Evolutionary conservation across 2,888 invertebrate species (phyloP), one percentile per base, ranked within the genome.

Genomic region (Odontomyia ornata): DNA sequence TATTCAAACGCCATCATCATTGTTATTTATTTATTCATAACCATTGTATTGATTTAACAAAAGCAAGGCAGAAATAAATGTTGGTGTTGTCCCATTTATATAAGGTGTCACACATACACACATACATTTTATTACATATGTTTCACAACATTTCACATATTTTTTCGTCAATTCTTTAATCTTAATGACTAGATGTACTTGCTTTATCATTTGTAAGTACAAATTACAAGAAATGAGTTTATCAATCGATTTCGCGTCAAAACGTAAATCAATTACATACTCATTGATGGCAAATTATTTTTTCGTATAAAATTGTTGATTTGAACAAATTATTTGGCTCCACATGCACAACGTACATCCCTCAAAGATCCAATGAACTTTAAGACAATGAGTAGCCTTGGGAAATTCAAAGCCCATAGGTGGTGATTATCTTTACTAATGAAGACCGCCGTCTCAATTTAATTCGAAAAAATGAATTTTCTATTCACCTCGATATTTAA

Each of bases 61-160:
- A 64, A 64, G 64, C 64, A 64, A 64, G 64, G 64, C 64, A 64
- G 23, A 64, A 64, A 21, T 30, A 64, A 30, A n/a, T 36, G 7
- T 64, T 64, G 64, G 30, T 64, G 64, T 64, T 64, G 27, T 4
- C 30, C 64, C 15, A 64, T 64, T 64, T 64, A 64, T n/a, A 64
- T 4, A 28, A 30, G 13, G 30, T 28, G 64, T 64, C 64, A 27
- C 15, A 30, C 64, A 64, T 30, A 15, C 64, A 64, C n/a, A 0
- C 30, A 13, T 64, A 11, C 13, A 52, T 52, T 52, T 9, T 4
- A 9, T 52, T 15, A 52, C 15, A n/a, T 9, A 9, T 43, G 7
- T 43, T 43, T 43, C 13, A 43, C 43, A 43, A 43, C 13, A 43
- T 43, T 13, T 13, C 7, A 43, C 43, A 43, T 9, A 43, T 43